phyloP scores from a whole-genome alignment of 2,888 invertebrate species.

The Machimus atricapillus region DNA sequence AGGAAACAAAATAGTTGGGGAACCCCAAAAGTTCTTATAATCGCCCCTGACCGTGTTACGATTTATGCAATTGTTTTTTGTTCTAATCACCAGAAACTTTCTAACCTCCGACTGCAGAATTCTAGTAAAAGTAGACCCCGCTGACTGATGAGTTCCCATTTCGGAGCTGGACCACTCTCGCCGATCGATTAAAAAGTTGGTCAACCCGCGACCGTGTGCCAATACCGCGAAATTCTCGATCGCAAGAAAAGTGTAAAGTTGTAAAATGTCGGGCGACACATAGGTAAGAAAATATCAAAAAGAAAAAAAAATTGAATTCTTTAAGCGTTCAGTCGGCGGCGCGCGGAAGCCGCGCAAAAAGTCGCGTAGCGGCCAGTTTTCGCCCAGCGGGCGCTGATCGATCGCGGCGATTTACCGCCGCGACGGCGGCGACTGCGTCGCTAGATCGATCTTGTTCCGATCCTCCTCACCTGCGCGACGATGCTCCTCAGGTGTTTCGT shows the following conservation, averaged over 20 bases:
- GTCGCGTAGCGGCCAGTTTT: background rate
- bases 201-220: background rate
- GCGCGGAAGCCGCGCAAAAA: background rate
- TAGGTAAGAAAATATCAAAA: background rate
- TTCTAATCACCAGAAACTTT: background rate
- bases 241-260: conserved; percentile 5
- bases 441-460: background rate
- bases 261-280: conserved; percentile 6
- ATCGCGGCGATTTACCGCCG: background rate
- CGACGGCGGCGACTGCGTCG: background rate
- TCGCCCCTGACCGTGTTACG: background rate
- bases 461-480: background rate
- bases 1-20: background rate
- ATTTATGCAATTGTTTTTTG: background rate
- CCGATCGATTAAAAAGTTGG: conserved; percentile 1
- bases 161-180: background rate
- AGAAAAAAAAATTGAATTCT: background rate
- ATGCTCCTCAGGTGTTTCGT: background rate
- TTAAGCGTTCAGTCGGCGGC: background rate
- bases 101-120: background rate
- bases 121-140: conserved; percentile 24
- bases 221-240: background rate
- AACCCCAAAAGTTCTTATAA: background rate
- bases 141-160: conserved; percentile 8
- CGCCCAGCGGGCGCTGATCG: background rate